Conservation (phyloP, 2,797 vertebrate species). For the Enteromius mattozi region DNA sequence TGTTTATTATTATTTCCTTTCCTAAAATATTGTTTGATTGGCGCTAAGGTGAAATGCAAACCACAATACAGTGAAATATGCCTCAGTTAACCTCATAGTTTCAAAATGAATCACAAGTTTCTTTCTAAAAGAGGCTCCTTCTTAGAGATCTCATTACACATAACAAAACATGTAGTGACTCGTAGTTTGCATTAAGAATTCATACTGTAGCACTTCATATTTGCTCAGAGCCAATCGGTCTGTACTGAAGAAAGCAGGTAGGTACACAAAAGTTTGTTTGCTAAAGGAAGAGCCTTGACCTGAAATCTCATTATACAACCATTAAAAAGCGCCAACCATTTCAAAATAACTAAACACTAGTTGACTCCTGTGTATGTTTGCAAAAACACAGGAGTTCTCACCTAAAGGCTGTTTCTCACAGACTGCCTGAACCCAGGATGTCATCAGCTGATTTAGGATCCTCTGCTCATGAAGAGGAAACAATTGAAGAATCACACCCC, state of each 20-base stretch:
- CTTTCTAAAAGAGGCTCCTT: not conserved
- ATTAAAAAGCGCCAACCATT: not conserved
- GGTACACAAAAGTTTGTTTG: slow-evolving; percentile 33
- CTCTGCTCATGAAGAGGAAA: slow-evolving; percentile 95
- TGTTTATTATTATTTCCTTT: not conserved
- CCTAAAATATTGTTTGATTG: not conserved
- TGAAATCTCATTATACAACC: not conserved
- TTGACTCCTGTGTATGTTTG: slow-evolving; percentile 71
- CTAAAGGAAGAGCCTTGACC: slow-evolving; percentile 31
- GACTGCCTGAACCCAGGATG: slow-evolving; percentile 96
- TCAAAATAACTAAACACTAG: not conserved
- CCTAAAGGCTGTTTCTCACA: slow-evolving; percentile 94
- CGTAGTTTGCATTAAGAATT: not conserved
- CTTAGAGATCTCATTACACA: not conserved
- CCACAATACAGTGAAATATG: slow-evolving; percentile 1
- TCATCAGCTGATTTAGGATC: slow-evolving; percentile 93
- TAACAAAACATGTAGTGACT: slow-evolving; percentile 9
- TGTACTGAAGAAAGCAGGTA: slow-evolving; percentile 11
- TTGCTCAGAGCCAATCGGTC: not conserved
- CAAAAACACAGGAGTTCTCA: slow-evolving; percentile 63
- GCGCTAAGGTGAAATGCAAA: not conserved
- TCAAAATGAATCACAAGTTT: not conserved
- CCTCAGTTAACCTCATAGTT: not conserved
- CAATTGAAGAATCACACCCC: slow-evolving; percentile 93
- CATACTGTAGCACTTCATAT: not conserved